Evolutionary conservation across 2,113 vertebrate species (phyloP).

Genomic region (Cyphomyrus plagiostoma): DNA sequence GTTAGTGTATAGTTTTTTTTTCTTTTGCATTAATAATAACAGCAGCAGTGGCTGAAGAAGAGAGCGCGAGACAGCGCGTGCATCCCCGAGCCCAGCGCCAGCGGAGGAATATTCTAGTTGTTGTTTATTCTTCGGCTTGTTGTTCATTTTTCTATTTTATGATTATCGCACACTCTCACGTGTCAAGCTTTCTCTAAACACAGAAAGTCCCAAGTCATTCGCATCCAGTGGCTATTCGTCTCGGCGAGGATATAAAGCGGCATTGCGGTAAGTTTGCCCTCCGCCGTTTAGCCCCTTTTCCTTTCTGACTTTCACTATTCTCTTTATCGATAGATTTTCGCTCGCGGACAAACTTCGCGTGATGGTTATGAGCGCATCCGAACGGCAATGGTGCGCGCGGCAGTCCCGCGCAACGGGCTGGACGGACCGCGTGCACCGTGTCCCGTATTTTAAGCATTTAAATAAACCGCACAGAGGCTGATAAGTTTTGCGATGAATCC

Average conservation of each 20-base stretch:
- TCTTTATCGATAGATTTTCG: conserved; percentile 24
- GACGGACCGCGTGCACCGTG: background rate
- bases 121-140: conserved; percentile 61
- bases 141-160: conserved; percentile 53
- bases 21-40: conserved; percentile 71
- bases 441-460: background rate
- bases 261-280: conserved; percentile 54
- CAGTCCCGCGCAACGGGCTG: background rate
- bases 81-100: conserved; percentile 52
- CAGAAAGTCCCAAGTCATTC: conserved; percentile 32
- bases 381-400: background rate
- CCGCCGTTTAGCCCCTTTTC: conserved; percentile 37
- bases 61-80: conserved; percentile 59
- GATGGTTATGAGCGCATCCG: background rate
- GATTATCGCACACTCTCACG: conserved; percentile 59
- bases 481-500: conserved; percentile 14
- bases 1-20: conserved; percentile 55
- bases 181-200: conserved; percentile 44
- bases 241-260: conserved; percentile 43
- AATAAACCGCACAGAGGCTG: background rate
- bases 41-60: conserved; percentile 63
- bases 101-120: conserved; percentile 64
- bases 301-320: conserved; percentile 30
- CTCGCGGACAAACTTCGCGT: conserved; percentile 1
- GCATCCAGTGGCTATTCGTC: conserved; percentile 43